phyloP scores from a whole-genome alignment of 2,113 vertebrate genomes.

The Grammomys dolichurus region DNA sequence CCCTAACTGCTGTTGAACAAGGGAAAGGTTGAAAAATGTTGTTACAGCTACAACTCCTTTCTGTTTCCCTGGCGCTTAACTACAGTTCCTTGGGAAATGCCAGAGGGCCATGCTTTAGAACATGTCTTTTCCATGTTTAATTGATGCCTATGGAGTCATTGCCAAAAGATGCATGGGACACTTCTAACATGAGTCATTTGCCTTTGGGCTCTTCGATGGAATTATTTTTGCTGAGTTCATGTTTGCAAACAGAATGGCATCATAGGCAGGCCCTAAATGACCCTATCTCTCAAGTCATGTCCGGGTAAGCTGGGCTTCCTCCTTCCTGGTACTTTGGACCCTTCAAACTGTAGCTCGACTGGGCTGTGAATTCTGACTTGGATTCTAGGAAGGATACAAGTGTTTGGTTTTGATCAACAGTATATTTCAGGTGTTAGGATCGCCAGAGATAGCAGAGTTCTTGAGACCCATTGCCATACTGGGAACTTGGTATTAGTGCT shows the following conservation, averaged over 20 bases:
- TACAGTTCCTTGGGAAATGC: conserved; percentile 28
- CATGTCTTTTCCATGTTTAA: conserved; percentile 72
- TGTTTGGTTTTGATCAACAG: neutral
- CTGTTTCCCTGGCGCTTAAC: conserved; percentile 54
- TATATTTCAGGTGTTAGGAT: conserved; percentile 39
- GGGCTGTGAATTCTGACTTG: neutral
- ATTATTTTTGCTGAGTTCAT: conserved; percentile 58
- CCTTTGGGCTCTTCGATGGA: conserved; percentile 28
- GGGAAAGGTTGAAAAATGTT: conserved; percentile 21
- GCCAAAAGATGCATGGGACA: conserved; percentile 31
- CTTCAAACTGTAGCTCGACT: neutral
- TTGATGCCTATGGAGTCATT: conserved; percentile 66
- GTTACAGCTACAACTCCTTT: neutral
- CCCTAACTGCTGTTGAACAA: conserved; percentile 54
- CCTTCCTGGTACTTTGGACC: conserved; percentile 44
- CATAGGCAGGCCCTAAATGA: conserved; percentile 55
- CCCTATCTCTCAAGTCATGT: conserved; percentile 8
- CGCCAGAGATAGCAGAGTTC: neutral
- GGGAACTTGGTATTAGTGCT: conserved; percentile 27
- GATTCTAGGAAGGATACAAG: neutral
- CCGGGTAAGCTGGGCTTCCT: conserved; percentile 55
- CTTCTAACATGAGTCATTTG: conserved; percentile 78
- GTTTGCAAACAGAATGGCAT: conserved; percentile 77
- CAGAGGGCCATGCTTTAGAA: conserved; percentile 40
- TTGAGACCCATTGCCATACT: neutral